Conservation (phyloP, 2,797 vertebrate species). For the Hephaestus fuliginosus region DNA sequence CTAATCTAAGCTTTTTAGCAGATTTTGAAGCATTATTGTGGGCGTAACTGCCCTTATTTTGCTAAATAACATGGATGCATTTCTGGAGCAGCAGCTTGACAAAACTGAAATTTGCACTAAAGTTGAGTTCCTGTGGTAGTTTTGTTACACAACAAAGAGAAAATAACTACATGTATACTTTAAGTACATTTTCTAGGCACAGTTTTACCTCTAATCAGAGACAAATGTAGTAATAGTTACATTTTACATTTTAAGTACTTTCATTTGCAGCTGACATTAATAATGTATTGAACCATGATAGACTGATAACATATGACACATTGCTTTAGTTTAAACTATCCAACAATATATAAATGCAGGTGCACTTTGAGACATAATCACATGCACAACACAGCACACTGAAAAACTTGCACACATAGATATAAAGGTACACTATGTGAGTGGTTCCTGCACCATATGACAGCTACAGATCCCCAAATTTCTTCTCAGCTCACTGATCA, state of each 20-base stretch:
- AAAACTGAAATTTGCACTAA: neutral
- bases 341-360: neutral
- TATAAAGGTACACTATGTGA: neutral
- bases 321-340: neutral
- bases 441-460: neutral
- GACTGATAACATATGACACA: neutral
- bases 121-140: neutral
- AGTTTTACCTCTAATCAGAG: neutral
- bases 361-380: neutral
- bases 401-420: neutral
- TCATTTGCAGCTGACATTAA: too few relatives aligned
- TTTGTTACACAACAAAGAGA: neutral
- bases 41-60: neutral
- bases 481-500: neutral
- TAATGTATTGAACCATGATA: neutral
- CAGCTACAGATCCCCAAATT: neutral
- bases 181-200: neutral
- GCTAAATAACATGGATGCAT: neutral
- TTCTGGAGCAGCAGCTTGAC: neutral
- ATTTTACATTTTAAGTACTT: neutral
- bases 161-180: too few relatives aligned
- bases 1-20: neutral
- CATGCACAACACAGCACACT: neutral
- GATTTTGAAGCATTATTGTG: conserved; percentile 1
- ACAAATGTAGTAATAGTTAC: neutral